Evolutionary conservation across 2,888 invertebrate genomes (phyloP), one percentile per base, ranked within the genome.

Genomic region (Timandra comae): DNA sequence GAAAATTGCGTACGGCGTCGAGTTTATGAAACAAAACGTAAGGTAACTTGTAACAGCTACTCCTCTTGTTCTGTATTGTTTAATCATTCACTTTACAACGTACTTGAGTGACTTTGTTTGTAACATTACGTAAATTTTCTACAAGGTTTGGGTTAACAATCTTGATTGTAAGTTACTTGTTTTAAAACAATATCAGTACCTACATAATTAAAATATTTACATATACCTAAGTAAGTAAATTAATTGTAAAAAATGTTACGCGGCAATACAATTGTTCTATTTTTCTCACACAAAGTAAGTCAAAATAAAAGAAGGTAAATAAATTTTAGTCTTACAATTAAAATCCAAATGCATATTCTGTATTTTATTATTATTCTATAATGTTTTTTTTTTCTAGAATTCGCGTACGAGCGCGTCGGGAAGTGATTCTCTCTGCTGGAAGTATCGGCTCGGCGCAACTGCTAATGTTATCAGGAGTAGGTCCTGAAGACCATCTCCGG

Each of bases 401-500:
- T 23, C 62, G 57, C 38, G 75, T 81, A 3, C 61, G 70, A 3
- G 93, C 93, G 2, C 87, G 81, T 7, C 93, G 91, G 45, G 96
- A 94, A 73, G 88, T 96, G 1, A 88, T 96, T 31, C 70, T 96
- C 13, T 89, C 92, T 4, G 94, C 94, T 0, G 96, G 97, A 2
- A 80, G 93, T 0, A 90, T 97, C 13, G 94, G 93, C 47, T 93
- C 94, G 1, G 95, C 97, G 0, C 96, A 96, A 62, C 68, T 97
- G 2, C 70, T 97, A 27, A 92, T 96, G 93, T 67, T 96, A 7
- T 95, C 95, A 0, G 96, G 96, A 7, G 80, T 96, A 13, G 94
- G 94, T 0, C 93, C 93, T 0, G 72, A 63, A 16, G 77, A 88
- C 0, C 89, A 93, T 56, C 72, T 94, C 3, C 54, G 70, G 10